These are phyloP conservation scores for Beris chalybata DNA, from an alignment of 2,888 invertebrate genomes.

Conservation along the genomic window DNA sequence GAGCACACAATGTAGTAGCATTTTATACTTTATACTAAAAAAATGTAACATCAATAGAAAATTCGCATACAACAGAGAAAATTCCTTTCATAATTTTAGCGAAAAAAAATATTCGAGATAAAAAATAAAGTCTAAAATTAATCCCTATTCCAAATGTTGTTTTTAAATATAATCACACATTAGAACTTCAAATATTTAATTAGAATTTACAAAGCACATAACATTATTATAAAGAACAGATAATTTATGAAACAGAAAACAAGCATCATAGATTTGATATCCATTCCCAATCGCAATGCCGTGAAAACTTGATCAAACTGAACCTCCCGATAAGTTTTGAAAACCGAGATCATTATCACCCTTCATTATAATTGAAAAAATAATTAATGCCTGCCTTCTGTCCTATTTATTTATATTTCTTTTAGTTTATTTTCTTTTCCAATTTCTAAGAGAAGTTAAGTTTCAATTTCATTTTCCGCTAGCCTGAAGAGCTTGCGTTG, in stretches of 20 bases:
- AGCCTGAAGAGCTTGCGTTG: constrained; percentile 12
- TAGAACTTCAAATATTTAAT: constrained; percentile 5
- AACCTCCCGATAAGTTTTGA: too few species aligned
- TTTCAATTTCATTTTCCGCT: constrained; percentile 17
- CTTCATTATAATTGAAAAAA: too few species aligned
- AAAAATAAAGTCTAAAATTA: constrained; percentile 18
- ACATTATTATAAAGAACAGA: constrained; percentile 12
- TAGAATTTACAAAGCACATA: constrained; percentile 31
- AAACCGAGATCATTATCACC: too few species aligned
- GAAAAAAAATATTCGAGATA: constrained; percentile 10
- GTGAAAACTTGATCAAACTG: too few species aligned
- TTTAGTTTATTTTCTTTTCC: too few species aligned
- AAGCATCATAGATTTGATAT: too few species aligned
- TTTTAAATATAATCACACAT: constrained; percentile 4
- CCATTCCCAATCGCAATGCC: too few species aligned
- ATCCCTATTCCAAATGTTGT: background rate
- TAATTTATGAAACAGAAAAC: too few species aligned
- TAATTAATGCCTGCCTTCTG: too few species aligned
- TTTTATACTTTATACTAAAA: background rate
- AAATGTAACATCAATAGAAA: background rate
- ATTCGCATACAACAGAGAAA: constrained; percentile 6
- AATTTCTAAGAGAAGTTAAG: too few species aligned
- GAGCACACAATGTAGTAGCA: too few species aligned
- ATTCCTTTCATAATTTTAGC: constrained; percentile 34
- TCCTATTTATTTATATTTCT: too few species aligned